Evolutionary conservation across 2,888 invertebrate species (phyloP).

Genomic region (Tenthredo livida): DNA sequence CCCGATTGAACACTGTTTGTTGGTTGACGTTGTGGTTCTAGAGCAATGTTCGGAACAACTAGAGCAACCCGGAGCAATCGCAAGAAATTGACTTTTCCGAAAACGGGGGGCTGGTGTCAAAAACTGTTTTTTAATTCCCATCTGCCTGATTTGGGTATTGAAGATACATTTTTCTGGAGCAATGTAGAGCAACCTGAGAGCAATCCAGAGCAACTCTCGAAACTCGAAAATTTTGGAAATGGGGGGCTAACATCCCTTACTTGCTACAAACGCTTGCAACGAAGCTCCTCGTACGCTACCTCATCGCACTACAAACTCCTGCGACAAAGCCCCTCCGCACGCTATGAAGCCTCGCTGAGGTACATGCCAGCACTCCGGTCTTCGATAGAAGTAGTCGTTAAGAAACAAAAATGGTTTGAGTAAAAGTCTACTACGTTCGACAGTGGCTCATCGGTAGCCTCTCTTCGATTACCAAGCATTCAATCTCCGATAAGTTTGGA

Average conservation of each 20-base stretch:
- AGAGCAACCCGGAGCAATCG: slow-evolving; percentile 19
- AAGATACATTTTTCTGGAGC: slow-evolving; percentile 18
- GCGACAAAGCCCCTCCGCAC: too few relatives aligned
- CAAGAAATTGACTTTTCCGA: background rate
- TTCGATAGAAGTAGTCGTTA: too few relatives aligned
- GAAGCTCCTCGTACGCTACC: too few relatives aligned
- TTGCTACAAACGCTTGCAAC: too few relatives aligned
- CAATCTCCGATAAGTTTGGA: too few relatives aligned
- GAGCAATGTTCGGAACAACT: slow-evolving; percentile 9
- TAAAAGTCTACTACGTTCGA: too few relatives aligned
- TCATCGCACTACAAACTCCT: too few relatives aligned
- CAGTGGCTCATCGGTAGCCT: too few relatives aligned
- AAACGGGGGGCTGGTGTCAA: background rate
- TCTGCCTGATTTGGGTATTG: slow-evolving; percentile 3
- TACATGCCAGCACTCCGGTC: too few relatives aligned
- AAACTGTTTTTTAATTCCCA: background rate
- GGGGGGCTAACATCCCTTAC: slow-evolving; percentile 36
- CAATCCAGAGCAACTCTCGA: slow-evolving; percentile 24
- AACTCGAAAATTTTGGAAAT: slow-evolving; percentile 22
- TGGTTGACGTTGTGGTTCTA: background rate
- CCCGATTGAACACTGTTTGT: background rate
- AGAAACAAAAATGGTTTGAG: too few relatives aligned
- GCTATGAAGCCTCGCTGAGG: too few relatives aligned
- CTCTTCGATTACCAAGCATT: too few relatives aligned
- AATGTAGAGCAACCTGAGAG: slow-evolving; percentile 15